A percentile compares a stretch with the other conserved stretches of the same genome.
phyloP scores from a whole-genome alignment of 2,797 vertebrate species.

The Oceanodroma leucorhoa region DNA sequence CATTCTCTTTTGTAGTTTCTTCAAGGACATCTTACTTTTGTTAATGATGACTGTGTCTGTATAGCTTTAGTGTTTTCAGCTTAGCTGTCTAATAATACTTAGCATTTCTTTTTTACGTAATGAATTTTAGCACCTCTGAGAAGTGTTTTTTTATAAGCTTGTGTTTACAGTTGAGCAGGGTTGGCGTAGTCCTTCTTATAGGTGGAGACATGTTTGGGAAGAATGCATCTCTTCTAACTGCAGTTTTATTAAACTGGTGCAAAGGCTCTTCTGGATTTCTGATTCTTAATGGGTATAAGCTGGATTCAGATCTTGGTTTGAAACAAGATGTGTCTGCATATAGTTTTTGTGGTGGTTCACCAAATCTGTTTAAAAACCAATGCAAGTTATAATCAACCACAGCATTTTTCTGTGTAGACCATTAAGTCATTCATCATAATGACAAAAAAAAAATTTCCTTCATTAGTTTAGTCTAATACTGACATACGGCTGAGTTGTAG shows the following conservation, averaged over 20 bases:
- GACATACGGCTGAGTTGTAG: fast-evolving
- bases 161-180: background rate
- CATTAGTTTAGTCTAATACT: background rate
- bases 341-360: background rate
- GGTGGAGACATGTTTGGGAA: background rate
- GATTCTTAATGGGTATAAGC: background rate
- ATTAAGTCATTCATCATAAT: background rate
- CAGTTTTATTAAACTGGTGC: background rate
- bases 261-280: background rate
- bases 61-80: background rate
- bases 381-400: background rate
- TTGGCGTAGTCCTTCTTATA: background rate
- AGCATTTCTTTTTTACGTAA: background rate
- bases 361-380: background rate
- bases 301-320: background rate
- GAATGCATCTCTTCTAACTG: background rate
- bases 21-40: background rate
- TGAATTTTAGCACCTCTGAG: background rate
- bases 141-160: background rate
- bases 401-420: background rate
- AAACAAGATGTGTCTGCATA: background rate
- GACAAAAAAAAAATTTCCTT: background rate
- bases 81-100: background rate
- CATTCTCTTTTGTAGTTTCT: background rate
- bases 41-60: background rate